Conservation (phyloP, 2,113 vertebrate species). For the Amphiprion percula region DNA sequence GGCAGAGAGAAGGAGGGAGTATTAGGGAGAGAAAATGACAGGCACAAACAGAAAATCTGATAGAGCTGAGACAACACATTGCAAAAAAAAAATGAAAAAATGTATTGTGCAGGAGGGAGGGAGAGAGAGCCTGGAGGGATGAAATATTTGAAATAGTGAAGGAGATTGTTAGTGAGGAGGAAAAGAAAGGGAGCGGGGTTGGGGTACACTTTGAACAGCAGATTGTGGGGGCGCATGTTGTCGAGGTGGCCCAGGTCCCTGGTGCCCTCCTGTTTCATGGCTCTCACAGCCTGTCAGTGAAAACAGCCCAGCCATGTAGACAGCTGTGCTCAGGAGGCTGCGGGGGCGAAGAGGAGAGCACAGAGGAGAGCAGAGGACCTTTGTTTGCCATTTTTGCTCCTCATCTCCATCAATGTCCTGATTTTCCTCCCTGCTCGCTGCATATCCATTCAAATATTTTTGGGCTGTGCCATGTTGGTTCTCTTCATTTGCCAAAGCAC, state of each 20-base stretch:
- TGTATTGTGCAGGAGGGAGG: conserved; percentile 41
- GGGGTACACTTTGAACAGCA: conserved; percentile 69
- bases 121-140: conserved; percentile 57
- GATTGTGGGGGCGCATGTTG: conserved; percentile 80
- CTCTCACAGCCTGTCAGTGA: conserved; percentile 80
- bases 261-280: conserved; percentile 81
- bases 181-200: conserved; percentile 29
- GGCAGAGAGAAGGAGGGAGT: conserved; percentile 58
- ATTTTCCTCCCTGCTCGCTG: conserved; percentile 1
- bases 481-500: conserved; percentile 44
- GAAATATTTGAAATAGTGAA: conserved; percentile 73
- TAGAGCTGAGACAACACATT: conserved; percentile 53
- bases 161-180: conserved; percentile 67
- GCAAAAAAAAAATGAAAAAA: neutral
- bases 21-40: conserved; percentile 68
- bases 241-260: conserved; percentile 79
- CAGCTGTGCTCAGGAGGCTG: conserved; percentile 82
- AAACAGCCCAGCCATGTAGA: conserved; percentile 80
- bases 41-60: conserved; percentile 72
- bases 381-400: conserved; percentile 65
- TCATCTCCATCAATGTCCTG: conserved; percentile 63
- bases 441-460: conserved; percentile 22
- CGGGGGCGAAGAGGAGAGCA: conserved; percentile 72
- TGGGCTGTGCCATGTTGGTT: conserved; percentile 52
- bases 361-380: conserved; percentile 58